Base-by-base conservation (phyloP, 2,888 invertebrate genomes). In the Mesorhabditis belari region DNA sequence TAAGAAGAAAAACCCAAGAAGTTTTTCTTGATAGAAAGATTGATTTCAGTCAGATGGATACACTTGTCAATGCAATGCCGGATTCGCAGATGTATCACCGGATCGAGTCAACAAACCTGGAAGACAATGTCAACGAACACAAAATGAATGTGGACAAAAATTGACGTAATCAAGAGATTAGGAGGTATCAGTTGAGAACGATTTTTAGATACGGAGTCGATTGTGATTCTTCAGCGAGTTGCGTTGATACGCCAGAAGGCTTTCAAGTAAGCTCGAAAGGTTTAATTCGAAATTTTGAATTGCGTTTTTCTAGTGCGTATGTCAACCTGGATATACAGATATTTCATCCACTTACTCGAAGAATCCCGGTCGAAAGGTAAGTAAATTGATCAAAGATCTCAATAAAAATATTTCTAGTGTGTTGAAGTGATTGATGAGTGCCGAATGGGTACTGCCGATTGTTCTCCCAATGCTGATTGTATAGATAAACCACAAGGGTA, bases 401-500 rank as follows among this genome's bases (percentile, higher is more conserved):
- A 9, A 56, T 49, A 49, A n/a, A 3, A 5, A 26, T 17, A 12
- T n/a, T 58, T 65, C 12, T 52, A 66, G 62, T 74, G 75, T 49
- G 66, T 71, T 4, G 68, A 67, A 58, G 65, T 72, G 17, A 64
- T 74, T 52, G 77, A 78, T 60, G 78, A 78, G 57, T 78, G 78
- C 49, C 61, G 70, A 12, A 68, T 62, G 21, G 70, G 73, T 25
- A 61, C 65, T 83, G 89, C 92, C 78, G 92, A 92, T 79, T 93
- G 93, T 75, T 90, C 91, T 0, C 87, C 87, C 61, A 87, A 90
- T 76, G 89, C 92, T 0, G 87, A 88, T 52, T 93, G 93, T 80
- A 90, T 92, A 82, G 93, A 93, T 81, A 83, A 91, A 6, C 87
- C 88, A 3, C 92, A 92, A 6, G 90, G 91, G 0, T 93, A 91